Percentiles rank a stretch among this genome's conserved stretches.
These are phyloP conservation scores for Apodemia hepburni DNA, from an alignment of 2,888 invertebrate species.

Conservation along the genomic window DNA sequence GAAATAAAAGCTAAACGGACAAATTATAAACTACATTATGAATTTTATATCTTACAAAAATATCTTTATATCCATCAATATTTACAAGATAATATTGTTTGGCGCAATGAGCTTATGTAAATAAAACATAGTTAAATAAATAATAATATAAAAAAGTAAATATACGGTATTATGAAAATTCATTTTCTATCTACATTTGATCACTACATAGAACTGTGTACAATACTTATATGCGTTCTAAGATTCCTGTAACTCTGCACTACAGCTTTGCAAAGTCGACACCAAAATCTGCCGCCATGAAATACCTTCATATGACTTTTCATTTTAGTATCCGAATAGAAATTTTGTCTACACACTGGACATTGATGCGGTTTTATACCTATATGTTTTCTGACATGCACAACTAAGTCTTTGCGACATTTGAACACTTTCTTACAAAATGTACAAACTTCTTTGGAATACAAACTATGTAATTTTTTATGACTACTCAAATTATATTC, in stretches of 20 bases:
- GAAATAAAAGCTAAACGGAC: too few relatives aligned
- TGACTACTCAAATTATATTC: constrained; percentile 56
- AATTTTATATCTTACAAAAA: too few relatives aligned
- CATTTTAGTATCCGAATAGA: constrained; percentile 49
- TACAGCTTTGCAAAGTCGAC: constrained; percentile 55
- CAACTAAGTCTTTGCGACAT: constrained; percentile 54
- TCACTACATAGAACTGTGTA: constrained; percentile 50
- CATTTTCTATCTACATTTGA: background rate
- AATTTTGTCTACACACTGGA: constrained; percentile 50
- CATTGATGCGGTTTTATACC: constrained; percentile 57
- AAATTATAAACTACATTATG: too few relatives aligned
- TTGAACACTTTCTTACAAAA: constrained; percentile 58
- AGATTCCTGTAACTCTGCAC: constrained; percentile 48
- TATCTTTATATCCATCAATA: too few relatives aligned
- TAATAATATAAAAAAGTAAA: background rate
- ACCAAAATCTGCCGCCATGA: constrained; percentile 60
- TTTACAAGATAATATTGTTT: too few relatives aligned
- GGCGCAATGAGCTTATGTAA: too few relatives aligned
- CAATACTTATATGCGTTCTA: constrained; percentile 48
- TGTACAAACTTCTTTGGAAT: constrained; percentile 49
- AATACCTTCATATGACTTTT: constrained; percentile 49
- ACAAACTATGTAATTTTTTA: constrained; percentile 52
- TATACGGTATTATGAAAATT: background rate
- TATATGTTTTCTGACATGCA: constrained; percentile 65
- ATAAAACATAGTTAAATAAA: background rate